Percentiles rank a stretch among this genome's conserved stretches.
Evolutionary conservation across 2,888 invertebrate species (phyloP).

Genomic region (Polydrusus tereticollis): DNA sequence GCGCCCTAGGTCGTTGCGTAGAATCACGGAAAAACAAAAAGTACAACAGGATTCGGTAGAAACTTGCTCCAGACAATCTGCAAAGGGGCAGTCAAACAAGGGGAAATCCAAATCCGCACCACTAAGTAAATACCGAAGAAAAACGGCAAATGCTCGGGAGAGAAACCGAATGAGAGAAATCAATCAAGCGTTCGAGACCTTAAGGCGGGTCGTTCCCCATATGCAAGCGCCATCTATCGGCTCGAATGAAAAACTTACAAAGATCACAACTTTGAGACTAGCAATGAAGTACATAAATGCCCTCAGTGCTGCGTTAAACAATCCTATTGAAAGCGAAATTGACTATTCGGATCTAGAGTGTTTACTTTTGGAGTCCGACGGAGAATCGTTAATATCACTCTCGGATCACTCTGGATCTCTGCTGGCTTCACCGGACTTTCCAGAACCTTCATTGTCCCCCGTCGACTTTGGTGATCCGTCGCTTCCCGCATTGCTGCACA

Average conservation of each 20-base stretch:
- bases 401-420: conserved; percentile 67
- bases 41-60: conserved; percentile 46
- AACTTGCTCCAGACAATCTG: conserved; percentile 30
- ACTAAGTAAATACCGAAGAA: conserved; percentile 89
- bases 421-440: conserved; percentile 68
- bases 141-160: conserved; percentile 92
- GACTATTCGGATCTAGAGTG: conserved; percentile 66
- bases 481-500: conserved; percentile 62
- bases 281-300: conserved; percentile 91
- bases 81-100: conserved; percentile 57
- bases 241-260: conserved; percentile 86
- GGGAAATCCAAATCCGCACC: conserved; percentile 78
- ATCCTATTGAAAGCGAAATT: conserved; percentile 49
- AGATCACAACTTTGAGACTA: conserved; percentile 87
- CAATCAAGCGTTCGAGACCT: conserved; percentile 88
- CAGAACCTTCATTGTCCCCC: conserved; percentile 71
- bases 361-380: conserved; percentile 72
- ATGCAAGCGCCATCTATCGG: conserved; percentile 65
- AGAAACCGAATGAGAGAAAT: conserved; percentile 91
- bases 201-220: conserved; percentile 82
- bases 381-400: conserved; percentile 62
- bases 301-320: conserved; percentile 74
- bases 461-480: conserved; percentile 68
- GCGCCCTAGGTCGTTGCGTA: conserved; percentile 75
- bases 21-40: conserved; percentile 67